Conservation (phyloP, 2,113 vertebrate genomes). For the Furnarius figulus region DNA sequence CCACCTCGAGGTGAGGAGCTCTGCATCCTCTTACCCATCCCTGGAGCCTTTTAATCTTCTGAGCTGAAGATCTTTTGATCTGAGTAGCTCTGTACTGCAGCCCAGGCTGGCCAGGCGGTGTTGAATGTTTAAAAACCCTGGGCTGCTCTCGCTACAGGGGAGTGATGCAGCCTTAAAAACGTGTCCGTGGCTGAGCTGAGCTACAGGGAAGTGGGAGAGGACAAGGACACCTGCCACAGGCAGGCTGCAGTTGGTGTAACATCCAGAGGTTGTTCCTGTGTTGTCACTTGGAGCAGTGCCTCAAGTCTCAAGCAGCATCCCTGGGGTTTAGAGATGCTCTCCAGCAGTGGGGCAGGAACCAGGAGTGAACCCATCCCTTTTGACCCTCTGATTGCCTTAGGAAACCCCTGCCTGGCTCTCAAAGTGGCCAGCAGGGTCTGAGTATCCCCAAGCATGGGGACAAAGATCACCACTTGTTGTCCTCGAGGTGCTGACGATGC, state of each 20-base stretch:
- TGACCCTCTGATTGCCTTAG: neutral
- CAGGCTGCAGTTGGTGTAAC: neutral
- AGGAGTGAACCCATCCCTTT: neutral
- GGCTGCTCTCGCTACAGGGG: neutral
- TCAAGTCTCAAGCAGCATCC: neutral
- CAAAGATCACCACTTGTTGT: neutral
- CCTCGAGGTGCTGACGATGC: neutral
- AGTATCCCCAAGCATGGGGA: neutral
- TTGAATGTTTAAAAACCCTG: slow-evolving; percentile 51
- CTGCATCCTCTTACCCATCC: slow-evolving; percentile 28
- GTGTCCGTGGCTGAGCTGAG: neutral
- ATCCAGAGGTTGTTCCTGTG: neutral
- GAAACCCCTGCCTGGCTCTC: neutral
- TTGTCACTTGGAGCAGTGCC: neutral
- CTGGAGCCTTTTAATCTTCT: slow-evolving; percentile 31
- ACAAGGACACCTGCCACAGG: neutral
- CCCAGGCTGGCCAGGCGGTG: neutral
- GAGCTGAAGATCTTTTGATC: slow-evolving; percentile 56
- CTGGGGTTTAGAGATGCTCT: neutral
- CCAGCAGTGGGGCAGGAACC: neutral
- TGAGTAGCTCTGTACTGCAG: slow-evolving; percentile 1
- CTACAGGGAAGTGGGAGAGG: neutral
- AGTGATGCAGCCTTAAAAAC: neutral
- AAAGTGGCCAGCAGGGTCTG: neutral
- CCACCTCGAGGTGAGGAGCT: slow-evolving; percentile 31